Percentiles rank a stretch among this genome's conserved stretches.
Evolutionary conservation across 1,140 invertebrate species (phyloP).

Genomic region (Drosophila triauraria): DNA sequence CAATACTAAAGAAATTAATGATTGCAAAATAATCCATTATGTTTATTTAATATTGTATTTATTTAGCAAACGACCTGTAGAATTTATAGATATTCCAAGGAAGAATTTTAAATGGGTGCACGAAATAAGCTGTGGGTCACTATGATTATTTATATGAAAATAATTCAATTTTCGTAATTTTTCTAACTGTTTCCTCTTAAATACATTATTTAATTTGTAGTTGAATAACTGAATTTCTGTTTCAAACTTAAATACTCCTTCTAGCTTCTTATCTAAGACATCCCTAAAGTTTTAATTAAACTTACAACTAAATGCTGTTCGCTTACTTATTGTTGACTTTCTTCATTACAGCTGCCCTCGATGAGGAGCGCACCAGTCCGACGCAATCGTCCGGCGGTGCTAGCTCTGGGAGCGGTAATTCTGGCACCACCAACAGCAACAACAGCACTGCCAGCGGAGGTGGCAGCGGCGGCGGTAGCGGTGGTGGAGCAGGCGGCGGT

Average conservation of each 20-base stretch:
- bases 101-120: background rate
- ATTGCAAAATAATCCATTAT: background rate
- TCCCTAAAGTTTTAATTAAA: background rate
- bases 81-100: background rate
- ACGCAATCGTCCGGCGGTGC: conserved; percentile 84
- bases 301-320: background rate
- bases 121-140: background rate
- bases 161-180: background rate
- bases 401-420: conserved; percentile 50
- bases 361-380: conserved; percentile 85
- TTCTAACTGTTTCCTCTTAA: too few relatives aligned
- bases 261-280: background rate
- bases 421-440: conserved; percentile 56
- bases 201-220: too few relatives aligned
- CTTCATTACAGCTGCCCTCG: conserved; percentile 85
- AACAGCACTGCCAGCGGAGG: conserved; percentile 64
- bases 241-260: background rate
- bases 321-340: background rate
- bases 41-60: background rate
- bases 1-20: background rate
- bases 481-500: conserved; percentile 41
- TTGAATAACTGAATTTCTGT: background rate
- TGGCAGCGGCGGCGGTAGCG: conserved; percentile 44
- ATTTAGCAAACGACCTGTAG: background rate
- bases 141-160: background rate